Percentiles rank a stretch among this genome's conserved stretches.
These are phyloP conservation scores for Gymnobelideus leadbeateri DNA, from an alignment of 2,113 vertebrate species.

Conservation along the genomic window DNA sequence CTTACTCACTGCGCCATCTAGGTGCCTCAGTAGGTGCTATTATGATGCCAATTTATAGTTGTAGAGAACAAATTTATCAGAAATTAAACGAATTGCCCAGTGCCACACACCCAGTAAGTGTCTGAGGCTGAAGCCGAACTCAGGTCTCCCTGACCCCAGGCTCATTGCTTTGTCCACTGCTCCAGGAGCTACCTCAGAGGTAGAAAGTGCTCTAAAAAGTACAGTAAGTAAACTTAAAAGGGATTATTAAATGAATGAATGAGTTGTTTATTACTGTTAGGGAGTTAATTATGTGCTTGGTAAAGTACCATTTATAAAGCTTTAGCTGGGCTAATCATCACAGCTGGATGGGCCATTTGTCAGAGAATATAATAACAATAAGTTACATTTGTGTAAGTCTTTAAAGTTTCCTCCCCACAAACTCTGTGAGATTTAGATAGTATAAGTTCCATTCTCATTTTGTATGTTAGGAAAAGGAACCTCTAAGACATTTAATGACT, in stretches of 20 bases:
- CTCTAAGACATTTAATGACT: not conserved
- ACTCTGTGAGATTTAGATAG: not conserved
- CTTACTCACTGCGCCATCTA: too few relatives aligned
- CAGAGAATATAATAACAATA: not conserved
- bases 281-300: not conserved
- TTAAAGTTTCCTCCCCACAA: not conserved
- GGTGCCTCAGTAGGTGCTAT: not conserved
- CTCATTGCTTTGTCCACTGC: not conserved
- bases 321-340: not conserved
- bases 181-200: not conserved
- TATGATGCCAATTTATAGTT: not conserved
- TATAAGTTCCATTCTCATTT: not conserved
- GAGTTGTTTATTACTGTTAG: not conserved
- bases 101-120: not conserved
- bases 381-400: constrained; percentile 5
- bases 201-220: not conserved
- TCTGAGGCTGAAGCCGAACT: not conserved
- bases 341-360: not conserved
- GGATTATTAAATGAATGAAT: not conserved
- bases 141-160: not conserved
- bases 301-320: not conserved
- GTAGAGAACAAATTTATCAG: not conserved
- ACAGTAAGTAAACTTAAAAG: not conserved
- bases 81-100: not conserved
- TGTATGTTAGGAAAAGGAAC: not conserved